These are phyloP conservation scores for Heliopora coerulea DNA, from an alignment of 92 coral and sea anemone genomes.

Conservation along the genomic window DNA sequence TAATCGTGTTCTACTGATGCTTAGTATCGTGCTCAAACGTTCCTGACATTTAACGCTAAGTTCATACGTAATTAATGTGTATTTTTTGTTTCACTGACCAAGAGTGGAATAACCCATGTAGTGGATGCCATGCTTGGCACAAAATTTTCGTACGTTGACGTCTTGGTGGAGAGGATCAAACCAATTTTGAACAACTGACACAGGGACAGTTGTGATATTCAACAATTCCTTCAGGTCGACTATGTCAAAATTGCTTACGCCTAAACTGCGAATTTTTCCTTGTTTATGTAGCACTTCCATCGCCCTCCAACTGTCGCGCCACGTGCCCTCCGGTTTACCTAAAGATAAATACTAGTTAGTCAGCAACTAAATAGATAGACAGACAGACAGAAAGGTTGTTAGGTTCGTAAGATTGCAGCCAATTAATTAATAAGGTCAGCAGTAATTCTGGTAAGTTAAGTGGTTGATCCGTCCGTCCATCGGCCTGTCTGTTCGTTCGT, in stretches of 20 bases:
- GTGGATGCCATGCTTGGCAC: slow-evolving; percentile 69
- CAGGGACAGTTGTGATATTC: slow-evolving; percentile 74
- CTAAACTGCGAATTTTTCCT: slow-evolving; percentile 90
- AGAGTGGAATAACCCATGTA: slow-evolving; percentile 92
- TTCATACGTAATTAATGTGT: too few relatives aligned
- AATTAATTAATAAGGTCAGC: too few relatives aligned
- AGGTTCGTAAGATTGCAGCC: too few relatives aligned
- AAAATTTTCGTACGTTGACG: slow-evolving; percentile 57
- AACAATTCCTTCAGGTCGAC: slow-evolving; percentile 72
- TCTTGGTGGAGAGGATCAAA: slow-evolving; percentile 99
- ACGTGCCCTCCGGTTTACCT: slow-evolving; percentile 89
- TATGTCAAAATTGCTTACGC: slow-evolving; percentile 83
- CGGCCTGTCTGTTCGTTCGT: too few relatives aligned
- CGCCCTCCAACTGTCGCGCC: slow-evolving; percentile 99
- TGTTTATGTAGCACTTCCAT: slow-evolving; percentile 86
- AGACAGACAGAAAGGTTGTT: background rate
- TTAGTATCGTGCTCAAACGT: too few relatives aligned
- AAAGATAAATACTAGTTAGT: background rate
- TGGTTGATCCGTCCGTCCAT: too few relatives aligned
- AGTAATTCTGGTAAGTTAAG: too few relatives aligned
- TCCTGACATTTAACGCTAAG: too few relatives aligned
- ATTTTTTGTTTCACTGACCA: slow-evolving; percentile 71
- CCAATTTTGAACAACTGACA: slow-evolving; percentile 90
- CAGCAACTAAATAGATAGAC: background rate
- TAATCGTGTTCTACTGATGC: too few relatives aligned